Base-by-base conservation (phyloP, 2,113 vertebrate genomes). In the Collichthys lucidus region DNA sequence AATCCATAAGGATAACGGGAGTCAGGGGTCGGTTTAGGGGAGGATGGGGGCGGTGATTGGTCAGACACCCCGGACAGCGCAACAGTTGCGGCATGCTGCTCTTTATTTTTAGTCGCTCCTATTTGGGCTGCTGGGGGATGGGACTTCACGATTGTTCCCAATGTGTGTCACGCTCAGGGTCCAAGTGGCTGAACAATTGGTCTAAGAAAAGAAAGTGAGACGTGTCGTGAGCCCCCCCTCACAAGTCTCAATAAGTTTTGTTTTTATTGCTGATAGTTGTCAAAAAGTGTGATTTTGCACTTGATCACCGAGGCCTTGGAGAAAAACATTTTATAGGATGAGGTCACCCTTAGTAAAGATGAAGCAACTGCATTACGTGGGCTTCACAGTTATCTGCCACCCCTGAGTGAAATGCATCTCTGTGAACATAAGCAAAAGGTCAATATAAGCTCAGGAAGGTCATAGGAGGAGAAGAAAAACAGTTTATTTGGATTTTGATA, bases 61-160 rank as follows among this genome's bases (percentile, higher is more conserved):
- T 77, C 88, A 53, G 84, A 89, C 26, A n/a, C 79, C 62, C 76
- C 72, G 67, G 71, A 71, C 64, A 52, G 86, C 86, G 86, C 91
- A 92, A 87, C 86, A 90, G 93, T 85, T 92, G 92, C 81, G 86
- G 87, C 90, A 89, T 73, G 89, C 70, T 26, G 29, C 29, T 26
- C 40, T 82, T 91, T 96, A 96, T 96, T 96, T 96, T 95, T 96
- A 95, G 94, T 46, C 79, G 74, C 90, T 91, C 93, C 90, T 86
- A 90, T 91, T 93, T 91, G 80, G 91, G 91, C 26, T n/a, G 10
- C 55, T 40, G 62, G 79, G 67, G 88, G 85, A 50, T 80, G 89
- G 62, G 35, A 56, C 53, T 76, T 63, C 56, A 65, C 47, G 83
- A 89, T 90, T 86, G 86, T 92, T 91, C 88, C 80, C 74, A 76